These are phyloP conservation scores for Oreochromis spilurus DNA, from an alignment of 2,113 vertebrate species.

Conservation along the genomic window DNA sequence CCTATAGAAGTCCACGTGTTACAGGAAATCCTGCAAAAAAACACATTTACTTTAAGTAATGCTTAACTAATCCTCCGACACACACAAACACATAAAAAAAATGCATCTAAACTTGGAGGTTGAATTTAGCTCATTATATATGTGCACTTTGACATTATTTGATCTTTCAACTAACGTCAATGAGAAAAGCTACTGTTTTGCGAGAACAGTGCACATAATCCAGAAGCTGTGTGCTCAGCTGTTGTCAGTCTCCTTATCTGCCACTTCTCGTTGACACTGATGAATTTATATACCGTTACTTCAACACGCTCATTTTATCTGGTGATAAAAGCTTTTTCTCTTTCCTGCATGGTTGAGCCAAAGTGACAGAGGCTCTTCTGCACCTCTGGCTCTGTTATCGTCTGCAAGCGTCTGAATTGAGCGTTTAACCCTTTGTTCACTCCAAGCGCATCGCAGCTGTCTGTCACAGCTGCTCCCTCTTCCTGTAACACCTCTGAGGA, in stretches of 20 bases:
- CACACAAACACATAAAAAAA: background rate
- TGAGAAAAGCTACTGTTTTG: background rate
- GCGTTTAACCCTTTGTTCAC: slow-evolving; percentile 18
- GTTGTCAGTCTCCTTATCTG: background rate
- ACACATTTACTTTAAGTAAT: background rate
- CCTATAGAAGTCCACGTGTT: background rate
- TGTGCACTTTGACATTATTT: background rate
- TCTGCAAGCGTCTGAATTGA: slow-evolving; percentile 6
- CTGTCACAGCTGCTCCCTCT: background rate
- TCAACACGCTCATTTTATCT: slow-evolving; percentile 24
- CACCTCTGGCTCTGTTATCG: slow-evolving; percentile 25
- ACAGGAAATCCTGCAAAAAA: background rate
- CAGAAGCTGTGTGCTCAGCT: background rate
- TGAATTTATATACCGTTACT: slow-evolving; percentile 11
- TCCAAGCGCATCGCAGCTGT: background rate
- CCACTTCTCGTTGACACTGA: background rate
- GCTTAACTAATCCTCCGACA: background rate
- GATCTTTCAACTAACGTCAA: background rate
- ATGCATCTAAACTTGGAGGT: background rate
- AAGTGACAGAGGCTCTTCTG: slow-evolving; percentile 23
- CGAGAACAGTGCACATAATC: background rate
- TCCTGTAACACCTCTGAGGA: background rate
- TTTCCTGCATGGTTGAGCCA: background rate
- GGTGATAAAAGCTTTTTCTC: slow-evolving; percentile 42
- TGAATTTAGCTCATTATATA: background rate